A percentile compares a stretch with the other conserved stretches of the same genome.
These are phyloP conservation scores for Drosophila rhopaloa DNA, from an alignment of 1,140 invertebrate genomes.

Conservation along the genomic window DNA sequence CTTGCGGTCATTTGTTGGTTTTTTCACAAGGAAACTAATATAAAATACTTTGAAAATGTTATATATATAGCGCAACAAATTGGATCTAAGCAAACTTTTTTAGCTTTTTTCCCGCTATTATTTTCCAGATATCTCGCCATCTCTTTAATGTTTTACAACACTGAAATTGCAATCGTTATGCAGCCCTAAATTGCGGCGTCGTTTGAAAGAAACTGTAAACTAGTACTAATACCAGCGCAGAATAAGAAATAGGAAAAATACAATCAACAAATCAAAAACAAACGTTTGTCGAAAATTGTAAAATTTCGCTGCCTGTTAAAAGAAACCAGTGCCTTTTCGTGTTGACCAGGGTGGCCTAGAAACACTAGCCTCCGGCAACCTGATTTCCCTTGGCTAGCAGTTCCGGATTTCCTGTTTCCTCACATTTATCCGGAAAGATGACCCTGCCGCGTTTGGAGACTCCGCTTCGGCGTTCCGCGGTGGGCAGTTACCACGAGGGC, in stretches of 20 bases:
- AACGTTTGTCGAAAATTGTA: background rate
- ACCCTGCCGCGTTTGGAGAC: constrained; percentile 73
- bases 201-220: constrained; percentile 81
- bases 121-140: background rate
- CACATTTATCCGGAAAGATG: constrained; percentile 20
- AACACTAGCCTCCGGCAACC: constrained; percentile 5
- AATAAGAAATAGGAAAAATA: constrained; percentile 45
- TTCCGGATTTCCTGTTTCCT: background rate
- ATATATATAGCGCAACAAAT: too few species aligned
- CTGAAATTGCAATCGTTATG: constrained; percentile 24
- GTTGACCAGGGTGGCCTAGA: constrained; percentile 6
- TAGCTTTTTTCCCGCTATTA: background rate
- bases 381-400: background rate
- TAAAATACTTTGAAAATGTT: background rate
- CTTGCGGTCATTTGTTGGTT: too few species aligned
- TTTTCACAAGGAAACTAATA: too few species aligned
- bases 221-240: constrained; percentile 68
- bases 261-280: background rate
- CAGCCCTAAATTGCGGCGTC: constrained; percentile 72
- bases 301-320: background rate
- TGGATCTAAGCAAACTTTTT: background rate
- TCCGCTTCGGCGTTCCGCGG: constrained; percentile 77
- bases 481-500: constrained; percentile 63
- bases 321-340: background rate
- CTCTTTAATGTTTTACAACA: constrained; percentile 31